Evolutionary conservation across 1,140 invertebrate species (phyloP).

Genomic region (Trachymyrmex septentrionalis): DNA sequence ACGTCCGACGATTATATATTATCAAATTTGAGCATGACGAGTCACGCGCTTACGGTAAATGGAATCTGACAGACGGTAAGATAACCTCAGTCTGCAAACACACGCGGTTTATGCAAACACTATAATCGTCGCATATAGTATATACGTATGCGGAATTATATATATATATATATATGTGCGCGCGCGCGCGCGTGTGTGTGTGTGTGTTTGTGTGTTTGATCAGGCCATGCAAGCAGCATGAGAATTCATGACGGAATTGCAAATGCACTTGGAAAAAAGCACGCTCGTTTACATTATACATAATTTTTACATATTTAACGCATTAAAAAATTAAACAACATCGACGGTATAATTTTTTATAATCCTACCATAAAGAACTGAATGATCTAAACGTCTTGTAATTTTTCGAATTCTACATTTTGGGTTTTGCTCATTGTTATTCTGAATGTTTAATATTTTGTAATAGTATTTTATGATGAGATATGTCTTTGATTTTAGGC

Average conservation of each 20-base stretch:
- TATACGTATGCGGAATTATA: background rate
- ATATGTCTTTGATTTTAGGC: background rate
- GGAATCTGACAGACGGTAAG: constrained; percentile 33
- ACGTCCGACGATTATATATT: constrained; percentile 4
- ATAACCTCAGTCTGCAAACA: constrained; percentile 45
- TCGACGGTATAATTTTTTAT: constrained; percentile 2
- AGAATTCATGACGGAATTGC: background rate
- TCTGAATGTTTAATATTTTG: background rate
- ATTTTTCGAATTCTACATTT: background rate
- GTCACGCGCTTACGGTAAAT: background rate
- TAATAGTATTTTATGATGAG: background rate
- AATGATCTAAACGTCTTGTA: constrained; percentile 8
- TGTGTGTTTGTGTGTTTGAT: background rate
- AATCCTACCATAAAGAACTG: background rate
- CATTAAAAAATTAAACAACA: background rate
- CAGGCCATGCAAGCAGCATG: background rate
- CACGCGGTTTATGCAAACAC: constrained; percentile 46
- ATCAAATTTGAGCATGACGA: constrained; percentile 47
- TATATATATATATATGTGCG: background rate
- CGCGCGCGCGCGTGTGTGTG: too few species aligned
- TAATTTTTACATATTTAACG: background rate
- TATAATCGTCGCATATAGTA: constrained; percentile 24
- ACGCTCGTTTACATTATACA: background rate
- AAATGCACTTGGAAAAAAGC: background rate
- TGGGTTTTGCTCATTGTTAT: background rate